These are phyloP conservation scores for Dioctria rufipes DNA, from an alignment of 2,888 invertebrate species.

Conservation along the genomic window DNA sequence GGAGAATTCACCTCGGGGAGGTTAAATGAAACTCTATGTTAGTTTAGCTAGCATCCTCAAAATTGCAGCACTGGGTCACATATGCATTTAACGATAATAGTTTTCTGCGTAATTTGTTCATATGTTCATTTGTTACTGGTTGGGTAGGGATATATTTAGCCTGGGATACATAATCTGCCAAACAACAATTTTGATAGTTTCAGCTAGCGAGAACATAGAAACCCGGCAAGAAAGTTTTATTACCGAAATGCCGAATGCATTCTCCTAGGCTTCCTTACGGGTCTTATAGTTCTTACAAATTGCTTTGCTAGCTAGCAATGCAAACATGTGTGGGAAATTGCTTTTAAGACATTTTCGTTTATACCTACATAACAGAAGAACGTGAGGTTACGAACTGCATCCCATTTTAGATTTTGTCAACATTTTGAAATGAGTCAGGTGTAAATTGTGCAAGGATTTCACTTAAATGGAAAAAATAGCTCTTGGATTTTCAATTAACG, in stretches of 20 bases:
- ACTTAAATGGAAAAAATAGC: conserved; percentile 30
- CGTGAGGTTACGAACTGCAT: conserved; percentile 41
- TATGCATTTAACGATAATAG: conserved; percentile 71
- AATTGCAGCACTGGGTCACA: conserved; percentile 64
- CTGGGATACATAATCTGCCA: conserved; percentile 38
- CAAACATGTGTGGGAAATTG: conserved; percentile 50
- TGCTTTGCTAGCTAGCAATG: conserved; percentile 37
- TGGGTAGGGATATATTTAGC: not conserved
- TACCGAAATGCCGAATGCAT: conserved; percentile 52
- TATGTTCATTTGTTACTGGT: conserved; percentile 37
- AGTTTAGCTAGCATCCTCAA: conserved; percentile 5
- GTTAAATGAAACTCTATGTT: conserved; percentile 9
- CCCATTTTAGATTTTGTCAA: conserved; percentile 44
- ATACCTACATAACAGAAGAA: conserved; percentile 12
- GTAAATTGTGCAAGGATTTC: conserved; percentile 34
- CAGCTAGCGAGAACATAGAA: not conserved
- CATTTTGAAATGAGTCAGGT: conserved; percentile 41
- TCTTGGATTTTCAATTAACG: conserved; percentile 28
- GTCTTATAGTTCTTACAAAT: conserved; percentile 51
- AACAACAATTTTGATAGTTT: conserved; percentile 41
- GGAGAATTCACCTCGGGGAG: conserved; percentile 37
- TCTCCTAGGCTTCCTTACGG: conserved; percentile 41
- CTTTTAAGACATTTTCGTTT: conserved; percentile 50
- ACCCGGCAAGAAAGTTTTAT: conserved; percentile 50
- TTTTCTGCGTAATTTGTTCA: conserved; percentile 70